These are phyloP conservation scores for Napeogenes inachia DNA, from an alignment of 2,888 invertebrate genomes.

Conservation along the genomic window DNA sequence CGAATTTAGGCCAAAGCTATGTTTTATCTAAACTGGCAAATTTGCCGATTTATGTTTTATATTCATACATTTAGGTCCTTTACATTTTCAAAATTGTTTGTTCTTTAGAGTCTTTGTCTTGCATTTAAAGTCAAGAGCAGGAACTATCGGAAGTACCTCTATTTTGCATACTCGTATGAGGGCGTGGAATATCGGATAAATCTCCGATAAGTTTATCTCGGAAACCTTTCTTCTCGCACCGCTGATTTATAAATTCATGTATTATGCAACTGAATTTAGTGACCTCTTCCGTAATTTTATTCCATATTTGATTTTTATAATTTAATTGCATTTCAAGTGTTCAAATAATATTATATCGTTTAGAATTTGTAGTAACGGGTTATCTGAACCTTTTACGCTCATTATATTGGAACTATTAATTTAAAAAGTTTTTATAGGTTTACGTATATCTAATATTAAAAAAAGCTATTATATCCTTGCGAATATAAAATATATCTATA, in stretches of 20 bases:
- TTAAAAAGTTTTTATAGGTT: too few relatives aligned
- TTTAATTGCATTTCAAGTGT: too few relatives aligned
- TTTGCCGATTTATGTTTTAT: slow-evolving; percentile 1
- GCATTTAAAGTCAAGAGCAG: slow-evolving; percentile 23
- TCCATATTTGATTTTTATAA: background rate
- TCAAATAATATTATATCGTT: too few relatives aligned
- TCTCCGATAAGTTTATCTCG: slow-evolving; percentile 55
- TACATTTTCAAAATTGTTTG: slow-evolving; percentile 2
- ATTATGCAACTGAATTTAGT: slow-evolving; percentile 20
- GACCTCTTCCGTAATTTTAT: background rate
- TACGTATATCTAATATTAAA: too few relatives aligned
- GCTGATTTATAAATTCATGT: slow-evolving; percentile 53
- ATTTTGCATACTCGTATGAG: slow-evolving; percentile 48
- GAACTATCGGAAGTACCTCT: slow-evolving; percentile 25
- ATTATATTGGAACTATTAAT: too few relatives aligned
- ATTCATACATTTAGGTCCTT: background rate
- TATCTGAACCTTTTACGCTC: too few relatives aligned
- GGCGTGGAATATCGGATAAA: slow-evolving; percentile 45
- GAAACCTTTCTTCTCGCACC: slow-evolving; percentile 39
- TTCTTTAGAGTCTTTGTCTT: slow-evolving; percentile 13
- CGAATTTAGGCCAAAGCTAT: too few relatives aligned
- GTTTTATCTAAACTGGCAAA: background rate
- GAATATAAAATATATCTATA: too few relatives aligned
- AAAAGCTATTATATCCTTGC: too few relatives aligned
- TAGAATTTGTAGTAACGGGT: too few relatives aligned